These are phyloP conservation scores for Sabellastarte sp. DNA, from an alignment of 2,888 invertebrate genomes.

Conservation along the genomic window DNA sequence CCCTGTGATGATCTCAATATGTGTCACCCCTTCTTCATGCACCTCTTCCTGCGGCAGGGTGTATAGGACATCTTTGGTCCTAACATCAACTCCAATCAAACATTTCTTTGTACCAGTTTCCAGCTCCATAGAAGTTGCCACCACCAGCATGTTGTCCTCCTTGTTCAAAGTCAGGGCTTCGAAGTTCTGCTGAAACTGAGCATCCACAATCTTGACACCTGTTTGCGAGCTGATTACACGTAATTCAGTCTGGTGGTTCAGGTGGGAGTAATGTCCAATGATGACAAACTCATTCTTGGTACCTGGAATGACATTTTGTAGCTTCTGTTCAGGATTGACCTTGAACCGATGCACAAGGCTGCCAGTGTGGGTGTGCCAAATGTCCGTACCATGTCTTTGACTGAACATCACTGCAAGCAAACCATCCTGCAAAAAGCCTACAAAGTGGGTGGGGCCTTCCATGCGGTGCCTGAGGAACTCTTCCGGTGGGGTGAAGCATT, in stretches of 20 bases:
- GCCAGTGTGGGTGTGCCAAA: constrained; percentile 20
- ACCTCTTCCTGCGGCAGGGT: constrained; percentile 15
- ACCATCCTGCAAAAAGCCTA: constrained; percentile 10
- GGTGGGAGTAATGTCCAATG: constrained; percentile 26
- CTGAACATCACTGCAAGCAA: constrained; percentile 17
- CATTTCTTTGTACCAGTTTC: constrained; percentile 7
- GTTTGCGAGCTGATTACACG: constrained; percentile 25
- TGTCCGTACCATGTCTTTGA: constrained; percentile 10
- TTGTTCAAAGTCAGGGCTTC: constrained; percentile 18
- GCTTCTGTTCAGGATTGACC: constrained; percentile 18
- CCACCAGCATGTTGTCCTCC: constrained; percentile 15
- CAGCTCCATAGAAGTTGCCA: constrained; percentile 14
- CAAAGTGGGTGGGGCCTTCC: constrained; percentile 19
- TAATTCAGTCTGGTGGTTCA: constrained; percentile 24
- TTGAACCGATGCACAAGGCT: constrained; percentile 19
- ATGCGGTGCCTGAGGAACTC: constrained; percentile 13
- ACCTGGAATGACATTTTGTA: constrained; percentile 15
- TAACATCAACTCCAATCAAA: constrained; percentile 19
- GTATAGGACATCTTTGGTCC: constrained; percentile 14
- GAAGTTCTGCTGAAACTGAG: constrained; percentile 9
- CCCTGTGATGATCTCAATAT: constrained; percentile 9
- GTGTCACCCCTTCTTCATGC: constrained; percentile 17
- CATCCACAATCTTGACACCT: constrained; percentile 5
- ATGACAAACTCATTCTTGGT: constrained; percentile 19
- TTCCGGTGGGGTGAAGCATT: constrained; percentile 13